Percentiles rank a stretch among this genome's conserved stretches.
Evolutionary conservation across 2,797 vertebrate species (phyloP).

Genomic region (Botia kubotai): DNA sequence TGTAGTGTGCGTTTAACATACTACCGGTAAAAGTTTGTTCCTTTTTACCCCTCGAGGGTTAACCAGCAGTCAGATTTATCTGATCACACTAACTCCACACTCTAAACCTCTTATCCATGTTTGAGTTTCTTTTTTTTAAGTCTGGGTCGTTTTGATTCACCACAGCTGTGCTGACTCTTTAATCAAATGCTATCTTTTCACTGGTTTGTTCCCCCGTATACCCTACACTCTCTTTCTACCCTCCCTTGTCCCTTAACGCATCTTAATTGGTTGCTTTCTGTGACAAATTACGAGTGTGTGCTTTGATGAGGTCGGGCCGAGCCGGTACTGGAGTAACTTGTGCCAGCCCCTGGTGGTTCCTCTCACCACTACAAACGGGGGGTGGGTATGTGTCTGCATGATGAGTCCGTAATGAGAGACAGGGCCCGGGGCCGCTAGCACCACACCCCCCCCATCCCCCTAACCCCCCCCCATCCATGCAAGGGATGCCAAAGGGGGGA

Average conservation of each 20-base stretch:
- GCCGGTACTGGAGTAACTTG: conserved; percentile 88
- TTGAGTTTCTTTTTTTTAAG: conserved; percentile 81
- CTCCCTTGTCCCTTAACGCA: conserved; percentile 88
- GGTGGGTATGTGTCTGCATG: conserved; percentile 27
- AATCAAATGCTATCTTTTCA: conserved; percentile 96
- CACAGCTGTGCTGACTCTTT: conserved; percentile 92
- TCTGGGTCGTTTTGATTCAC: conserved; percentile 88
- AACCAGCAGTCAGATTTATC: conserved; percentile 38
- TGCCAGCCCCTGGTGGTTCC: conserved; percentile 86
- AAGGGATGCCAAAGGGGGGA: conserved; percentile 12
- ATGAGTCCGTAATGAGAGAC: conserved; percentile 59
- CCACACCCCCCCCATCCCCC: too few relatives aligned
- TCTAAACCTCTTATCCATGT: conserved; percentile 64
- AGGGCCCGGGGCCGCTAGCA: conserved; percentile 30
- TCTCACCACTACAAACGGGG: conserved; percentile 63
- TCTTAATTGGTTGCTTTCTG: conserved; percentile 99
- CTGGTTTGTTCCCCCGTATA: conserved; percentile 69
- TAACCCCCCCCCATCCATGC: conserved; percentile 23
- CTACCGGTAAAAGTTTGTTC: conserved; percentile 55
- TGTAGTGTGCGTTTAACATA: conserved; percentile 65
- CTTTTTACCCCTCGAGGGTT: conserved; percentile 53
- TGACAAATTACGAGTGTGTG: conserved; percentile 97
- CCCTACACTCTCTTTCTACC: conserved; percentile 55
- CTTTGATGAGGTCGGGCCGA: conserved; percentile 98
- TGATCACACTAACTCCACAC: conserved; percentile 29